Evolutionary conservation across 92 coral and sea anemone species (phyloP).

Genomic region (Pocillopora grandis): DNA sequence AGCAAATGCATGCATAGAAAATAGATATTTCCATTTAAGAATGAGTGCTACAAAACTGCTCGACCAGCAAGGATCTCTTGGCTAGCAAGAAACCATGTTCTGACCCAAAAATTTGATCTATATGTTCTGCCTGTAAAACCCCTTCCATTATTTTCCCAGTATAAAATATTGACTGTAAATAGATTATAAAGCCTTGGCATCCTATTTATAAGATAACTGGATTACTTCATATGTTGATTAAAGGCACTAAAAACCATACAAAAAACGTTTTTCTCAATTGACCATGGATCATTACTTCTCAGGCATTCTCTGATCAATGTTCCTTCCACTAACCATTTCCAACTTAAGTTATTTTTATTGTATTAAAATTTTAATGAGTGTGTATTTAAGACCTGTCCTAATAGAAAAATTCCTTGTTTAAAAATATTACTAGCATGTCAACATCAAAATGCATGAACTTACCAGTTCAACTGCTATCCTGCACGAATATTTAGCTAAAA

Average conservation of each 20-base stretch:
- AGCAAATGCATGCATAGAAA: background rate
- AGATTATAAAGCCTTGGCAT: background rate
- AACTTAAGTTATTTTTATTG: too few relatives aligned
- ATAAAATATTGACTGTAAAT: background rate
- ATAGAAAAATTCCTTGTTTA: too few relatives aligned
- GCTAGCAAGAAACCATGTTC: constrained; percentile 14
- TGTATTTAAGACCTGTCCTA: too few relatives aligned
- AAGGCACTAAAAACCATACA: too few relatives aligned
- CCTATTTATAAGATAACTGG: background rate
- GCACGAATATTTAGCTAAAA: constrained; percentile 31
- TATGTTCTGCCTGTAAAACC: background rate
- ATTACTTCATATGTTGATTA: too few relatives aligned
- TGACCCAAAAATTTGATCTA: background rate
- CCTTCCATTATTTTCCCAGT: background rate
- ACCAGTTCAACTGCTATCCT: constrained; percentile 74
- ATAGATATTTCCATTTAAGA: background rate
- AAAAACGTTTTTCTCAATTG: too few relatives aligned
- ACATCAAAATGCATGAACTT: constrained; percentile 54
- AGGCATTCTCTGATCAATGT: too few relatives aligned
- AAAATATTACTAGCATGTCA: constrained; percentile 38
- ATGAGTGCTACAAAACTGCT: background rate
- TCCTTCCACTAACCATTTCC: too few relatives aligned
- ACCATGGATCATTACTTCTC: too few relatives aligned
- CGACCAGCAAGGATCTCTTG: constrained; percentile 25
- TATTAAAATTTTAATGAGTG: too few relatives aligned